Evolutionary conservation across 2,888 invertebrate species (phyloP).

Genomic region (Ornithoptera priamus): DNA sequence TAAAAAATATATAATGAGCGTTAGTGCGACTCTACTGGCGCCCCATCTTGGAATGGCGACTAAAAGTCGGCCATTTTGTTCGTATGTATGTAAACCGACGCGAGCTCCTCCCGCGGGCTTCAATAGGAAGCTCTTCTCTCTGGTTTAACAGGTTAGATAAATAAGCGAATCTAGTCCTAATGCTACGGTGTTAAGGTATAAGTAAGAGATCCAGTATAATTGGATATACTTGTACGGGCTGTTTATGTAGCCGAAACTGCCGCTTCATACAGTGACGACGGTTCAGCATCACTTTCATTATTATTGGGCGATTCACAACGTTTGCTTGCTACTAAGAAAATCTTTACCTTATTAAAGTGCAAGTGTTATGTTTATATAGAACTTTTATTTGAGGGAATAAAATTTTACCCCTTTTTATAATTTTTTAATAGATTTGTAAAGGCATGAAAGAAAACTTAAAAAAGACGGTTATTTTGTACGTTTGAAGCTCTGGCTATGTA

Average conservation of each 20-base stretch:
- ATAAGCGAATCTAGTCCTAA: slow-evolving; percentile 44
- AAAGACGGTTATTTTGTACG: too few relatives aligned
- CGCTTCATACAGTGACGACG: slow-evolving; percentile 79
- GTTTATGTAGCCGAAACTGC: slow-evolving; percentile 80
- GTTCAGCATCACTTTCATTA: slow-evolving; percentile 79
- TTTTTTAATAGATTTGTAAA: too few relatives aligned
- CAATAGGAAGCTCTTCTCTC: slow-evolving; percentile 55
- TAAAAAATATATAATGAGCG: not conserved
- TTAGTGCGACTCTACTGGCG: slow-evolving; percentile 12
- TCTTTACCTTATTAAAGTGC: slow-evolving; percentile 49
- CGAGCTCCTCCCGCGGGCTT: slow-evolving; percentile 58
- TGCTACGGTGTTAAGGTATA: slow-evolving; percentile 34
- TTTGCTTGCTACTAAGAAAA: slow-evolving; percentile 71
- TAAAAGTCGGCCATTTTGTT: slow-evolving; percentile 75
- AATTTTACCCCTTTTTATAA: not conserved
- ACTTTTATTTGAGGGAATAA: not conserved
- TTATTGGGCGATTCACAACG: slow-evolving; percentile 80
- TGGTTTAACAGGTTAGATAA: slow-evolving; percentile 42
- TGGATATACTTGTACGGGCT: slow-evolving; percentile 69
- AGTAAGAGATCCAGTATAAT: slow-evolving; percentile 36
- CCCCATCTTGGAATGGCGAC: slow-evolving; percentile 33
- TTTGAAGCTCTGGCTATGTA: too few relatives aligned
- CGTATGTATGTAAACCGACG: slow-evolving; percentile 62
- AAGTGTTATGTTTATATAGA: slow-evolving; percentile 3
- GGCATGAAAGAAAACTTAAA: too few relatives aligned